These are phyloP conservation scores for Laupala kohalensis DNA, from an alignment of 1,140 invertebrate species.

Conservation along the genomic window DNA sequence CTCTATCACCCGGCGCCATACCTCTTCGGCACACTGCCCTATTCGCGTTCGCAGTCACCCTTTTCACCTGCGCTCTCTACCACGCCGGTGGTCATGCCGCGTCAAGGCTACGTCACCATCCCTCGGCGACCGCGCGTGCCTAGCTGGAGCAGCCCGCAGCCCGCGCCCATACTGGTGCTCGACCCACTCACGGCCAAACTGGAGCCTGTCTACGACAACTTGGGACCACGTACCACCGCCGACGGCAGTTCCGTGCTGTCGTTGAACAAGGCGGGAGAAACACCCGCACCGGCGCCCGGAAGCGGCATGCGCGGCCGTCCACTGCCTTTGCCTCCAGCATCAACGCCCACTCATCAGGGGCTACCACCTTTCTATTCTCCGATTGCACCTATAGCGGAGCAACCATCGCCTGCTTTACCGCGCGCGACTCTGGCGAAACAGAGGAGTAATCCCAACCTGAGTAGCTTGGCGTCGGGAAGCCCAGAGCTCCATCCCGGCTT, in stretches of 20 bases:
- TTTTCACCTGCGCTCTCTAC: constrained; percentile 35
- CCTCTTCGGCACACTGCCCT: constrained; percentile 51
- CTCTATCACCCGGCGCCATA: constrained; percentile 30
- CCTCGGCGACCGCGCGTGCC: constrained; percentile 65
- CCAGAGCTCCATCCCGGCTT: neutral
- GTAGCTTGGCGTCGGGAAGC: constrained; percentile 1
- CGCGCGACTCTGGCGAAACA: constrained; percentile 24
- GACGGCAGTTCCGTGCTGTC: constrained; percentile 68
- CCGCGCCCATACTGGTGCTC: constrained; percentile 29
- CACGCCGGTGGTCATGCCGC: constrained; percentile 42
- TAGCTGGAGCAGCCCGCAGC: constrained; percentile 57
- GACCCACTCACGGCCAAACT: constrained; percentile 24
- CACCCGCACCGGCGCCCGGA: constrained; percentile 26
- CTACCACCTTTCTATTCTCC: constrained; percentile 40
- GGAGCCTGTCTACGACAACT: constrained; percentile 72
- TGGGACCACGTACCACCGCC: constrained; percentile 68
- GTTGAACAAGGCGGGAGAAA: constrained; percentile 42
- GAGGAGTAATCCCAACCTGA: constrained; percentile 22
- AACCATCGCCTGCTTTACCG: constrained; percentile 29
- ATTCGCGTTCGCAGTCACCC: constrained; percentile 56
- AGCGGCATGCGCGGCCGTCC: constrained; percentile 35
- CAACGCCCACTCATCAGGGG: constrained; percentile 19
- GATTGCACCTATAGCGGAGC: constrained; percentile 46
- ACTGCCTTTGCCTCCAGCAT: constrained; percentile 37
- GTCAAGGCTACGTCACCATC: constrained; percentile 68